Conservation (phyloP, 2,113 vertebrate genomes). For the Tautogolabrus adspersus region DNA sequence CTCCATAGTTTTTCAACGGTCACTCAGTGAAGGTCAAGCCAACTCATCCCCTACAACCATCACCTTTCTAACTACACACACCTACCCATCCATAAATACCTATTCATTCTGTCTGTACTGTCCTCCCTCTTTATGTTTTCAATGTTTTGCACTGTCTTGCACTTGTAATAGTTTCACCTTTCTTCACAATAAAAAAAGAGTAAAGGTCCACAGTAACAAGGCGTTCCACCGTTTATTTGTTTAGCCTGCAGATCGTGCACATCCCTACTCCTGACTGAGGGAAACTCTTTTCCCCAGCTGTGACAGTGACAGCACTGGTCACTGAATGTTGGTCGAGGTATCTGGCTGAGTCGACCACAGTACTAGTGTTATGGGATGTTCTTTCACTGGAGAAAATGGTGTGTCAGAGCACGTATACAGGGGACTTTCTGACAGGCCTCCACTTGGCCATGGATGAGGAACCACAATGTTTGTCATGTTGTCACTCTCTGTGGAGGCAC, state of each 20-base stretch:
- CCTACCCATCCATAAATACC: no score
- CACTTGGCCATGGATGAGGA: slow-evolving; percentile 24
- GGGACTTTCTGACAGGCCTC: slow-evolving; percentile 31
- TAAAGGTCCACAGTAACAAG: background rate
- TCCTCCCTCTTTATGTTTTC: no score
- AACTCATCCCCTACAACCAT: no score
- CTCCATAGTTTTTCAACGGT: background rate
- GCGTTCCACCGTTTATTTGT: no score
- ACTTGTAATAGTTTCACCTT: no score
- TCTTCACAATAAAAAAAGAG: no score
- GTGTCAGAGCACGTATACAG: slow-evolving; percentile 48
- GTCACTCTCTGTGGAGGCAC: slow-evolving; percentile 58
- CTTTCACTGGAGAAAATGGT: slow-evolving; percentile 4
- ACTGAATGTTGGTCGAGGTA: background rate
- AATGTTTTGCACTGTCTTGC: no score
- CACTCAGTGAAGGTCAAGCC: background rate
- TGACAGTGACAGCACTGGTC: background rate
- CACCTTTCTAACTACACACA: background rate
- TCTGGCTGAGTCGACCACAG: background rate
- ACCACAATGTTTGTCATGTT: slow-evolving; percentile 55
- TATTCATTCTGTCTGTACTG: no score
- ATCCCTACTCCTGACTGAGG: background rate
- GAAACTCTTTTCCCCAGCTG: background rate
- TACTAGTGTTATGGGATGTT: background rate
- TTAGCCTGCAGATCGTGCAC: no score